phyloP scores from a whole-genome alignment of 2,113 vertebrate species.

The Microtus richardsoni region DNA sequence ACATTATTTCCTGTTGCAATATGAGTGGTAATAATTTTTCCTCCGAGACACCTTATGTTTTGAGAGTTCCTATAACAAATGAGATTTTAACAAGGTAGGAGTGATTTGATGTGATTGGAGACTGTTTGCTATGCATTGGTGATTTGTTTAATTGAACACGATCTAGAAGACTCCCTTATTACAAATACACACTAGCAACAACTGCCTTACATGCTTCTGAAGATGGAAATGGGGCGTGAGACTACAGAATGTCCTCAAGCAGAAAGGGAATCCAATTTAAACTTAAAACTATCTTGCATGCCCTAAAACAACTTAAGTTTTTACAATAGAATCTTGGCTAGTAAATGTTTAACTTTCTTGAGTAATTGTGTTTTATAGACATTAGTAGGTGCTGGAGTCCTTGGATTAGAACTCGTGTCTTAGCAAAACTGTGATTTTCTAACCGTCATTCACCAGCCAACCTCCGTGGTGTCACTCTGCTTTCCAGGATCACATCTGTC shows the following conservation, averaged over 20 bases:
- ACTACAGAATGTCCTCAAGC: neutral
- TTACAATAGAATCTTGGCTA: neutral
- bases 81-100: constrained; percentile 77
- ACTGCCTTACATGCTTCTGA: neutral
- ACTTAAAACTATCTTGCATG: neutral
- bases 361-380: neutral
- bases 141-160: constrained; percentile 71
- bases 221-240: neutral
- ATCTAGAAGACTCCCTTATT: constrained; percentile 20
- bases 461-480: neutral
- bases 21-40: constrained; percentile 68
- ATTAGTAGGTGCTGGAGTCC: fast-evolving
- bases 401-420: neutral
- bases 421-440: neutral
- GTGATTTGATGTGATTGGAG: constrained; percentile 64
- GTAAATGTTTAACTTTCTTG: neutral
- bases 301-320: neutral
- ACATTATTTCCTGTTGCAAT: constrained; percentile 70
- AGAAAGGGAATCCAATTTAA: neutral
- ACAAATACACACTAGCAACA: neutral
- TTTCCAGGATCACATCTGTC: neutral
- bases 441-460: neutral
- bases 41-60: constrained; percentile 51
- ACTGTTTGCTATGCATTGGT: constrained; percentile 53
- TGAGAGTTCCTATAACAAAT: constrained; percentile 74